Percentiles rank a stretch among this genome's conserved stretches.
phyloP scores from a whole-genome alignment of 37 sponge, comb jelly and placozoan species.

The Halichondria panicea region DNA sequence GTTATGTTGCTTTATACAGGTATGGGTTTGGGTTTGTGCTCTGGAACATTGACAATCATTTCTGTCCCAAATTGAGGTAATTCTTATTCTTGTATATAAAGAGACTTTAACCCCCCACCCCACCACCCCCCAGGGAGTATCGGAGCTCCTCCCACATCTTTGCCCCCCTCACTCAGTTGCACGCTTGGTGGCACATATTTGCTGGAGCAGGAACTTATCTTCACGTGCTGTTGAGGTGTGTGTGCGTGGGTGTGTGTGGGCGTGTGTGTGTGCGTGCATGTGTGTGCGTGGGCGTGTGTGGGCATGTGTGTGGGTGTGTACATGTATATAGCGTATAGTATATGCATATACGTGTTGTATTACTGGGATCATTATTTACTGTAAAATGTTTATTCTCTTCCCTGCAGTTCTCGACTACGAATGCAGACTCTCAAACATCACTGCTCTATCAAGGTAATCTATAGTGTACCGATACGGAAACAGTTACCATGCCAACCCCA shows the following conservation, averaged over 20 bases:
- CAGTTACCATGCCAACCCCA: too few relatives aligned
- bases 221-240: constrained; percentile 59
- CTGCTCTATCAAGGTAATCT: constrained; percentile 47
- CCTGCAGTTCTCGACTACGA: constrained; percentile 35
- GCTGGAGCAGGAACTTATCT: constrained; percentile 75
- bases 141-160: neutral
- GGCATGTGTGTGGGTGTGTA: constrained; percentile 3
- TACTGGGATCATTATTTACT: neutral
- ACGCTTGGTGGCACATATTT: constrained; percentile 88
- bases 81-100: neutral
- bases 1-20: constrained; percentile 5
- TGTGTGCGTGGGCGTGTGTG: neutral
- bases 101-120: neutral
- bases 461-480: too few relatives aligned
- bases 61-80: constrained; percentile 66
- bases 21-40: constrained; percentile 52
- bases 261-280: neutral
- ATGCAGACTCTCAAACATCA: constrained; percentile 31
- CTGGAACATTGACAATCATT: constrained; percentile 75
- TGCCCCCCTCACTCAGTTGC: constrained; percentile 65
- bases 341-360: constrained; percentile 11
- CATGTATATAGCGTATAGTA: neutral
- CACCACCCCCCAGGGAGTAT: neutral
- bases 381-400: neutral
- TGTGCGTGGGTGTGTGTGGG: neutral